Evolutionary conservation across 2,888 invertebrate genomes (phyloP).

Genomic region (Dasypogon diadema): DNA sequence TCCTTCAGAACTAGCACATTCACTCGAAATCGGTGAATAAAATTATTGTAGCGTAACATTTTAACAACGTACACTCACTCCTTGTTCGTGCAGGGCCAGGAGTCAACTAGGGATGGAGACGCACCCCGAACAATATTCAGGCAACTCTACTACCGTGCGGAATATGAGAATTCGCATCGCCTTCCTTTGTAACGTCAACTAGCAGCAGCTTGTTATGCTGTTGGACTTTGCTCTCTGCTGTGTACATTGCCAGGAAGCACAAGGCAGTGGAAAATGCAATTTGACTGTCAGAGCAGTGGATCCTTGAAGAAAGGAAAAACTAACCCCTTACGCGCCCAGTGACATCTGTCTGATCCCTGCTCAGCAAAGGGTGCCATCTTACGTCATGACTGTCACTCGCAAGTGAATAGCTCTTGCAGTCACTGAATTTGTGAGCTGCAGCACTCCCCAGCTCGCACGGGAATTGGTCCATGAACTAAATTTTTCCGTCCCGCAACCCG

Average conservation of each 20-base stretch:
- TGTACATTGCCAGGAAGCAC: background rate
- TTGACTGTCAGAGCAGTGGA: slow-evolving; percentile 21
- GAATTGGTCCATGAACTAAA: background rate
- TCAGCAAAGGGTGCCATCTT: background rate
- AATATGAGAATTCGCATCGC: background rate
- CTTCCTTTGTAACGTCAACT: background rate
- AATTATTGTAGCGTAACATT: slow-evolving; percentile 52
- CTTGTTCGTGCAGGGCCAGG: background rate
- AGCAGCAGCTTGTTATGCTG: slow-evolving; percentile 25
- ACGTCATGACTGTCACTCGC: background rate
- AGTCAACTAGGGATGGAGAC: background rate
- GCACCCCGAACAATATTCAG: background rate
- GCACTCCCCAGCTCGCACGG: background rate
- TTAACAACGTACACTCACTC: slow-evolving; percentile 47
- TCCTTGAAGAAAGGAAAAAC: slow-evolving; percentile 23
- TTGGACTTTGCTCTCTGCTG: background rate
- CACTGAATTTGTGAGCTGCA: background rate
- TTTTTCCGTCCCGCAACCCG: background rate
- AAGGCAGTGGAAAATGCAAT: slow-evolving; percentile 17
- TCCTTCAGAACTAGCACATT: slow-evolving; percentile 37
- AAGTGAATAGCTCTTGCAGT: background rate
- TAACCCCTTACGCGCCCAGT: background rate
- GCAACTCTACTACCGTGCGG: background rate
- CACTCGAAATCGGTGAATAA: slow-evolving; percentile 41
- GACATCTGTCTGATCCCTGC: slow-evolving; percentile 12